A percentile compares a stretch with the other conserved stretches of the same genome.
Evolutionary conservation across 2,797 vertebrate genomes (phyloP).

Genomic region (Pangasius sanitwongsei): DNA sequence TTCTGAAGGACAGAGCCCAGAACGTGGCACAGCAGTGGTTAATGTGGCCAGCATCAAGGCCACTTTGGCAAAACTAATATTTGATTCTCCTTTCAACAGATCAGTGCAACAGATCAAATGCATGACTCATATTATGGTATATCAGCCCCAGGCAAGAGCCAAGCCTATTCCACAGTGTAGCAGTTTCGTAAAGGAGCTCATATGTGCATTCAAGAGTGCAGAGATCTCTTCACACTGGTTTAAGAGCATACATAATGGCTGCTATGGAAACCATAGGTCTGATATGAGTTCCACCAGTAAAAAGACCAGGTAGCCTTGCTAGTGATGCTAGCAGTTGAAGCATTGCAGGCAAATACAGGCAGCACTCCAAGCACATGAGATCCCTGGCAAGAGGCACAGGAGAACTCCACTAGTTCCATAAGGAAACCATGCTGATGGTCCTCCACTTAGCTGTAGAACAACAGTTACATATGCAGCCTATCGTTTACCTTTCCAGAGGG

Average conservation of each 20-base stretch:
- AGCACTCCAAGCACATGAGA: neutral
- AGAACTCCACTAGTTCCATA: neutral
- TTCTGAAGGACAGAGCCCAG: neutral
- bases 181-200: neutral
- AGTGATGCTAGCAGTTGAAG: neutral
- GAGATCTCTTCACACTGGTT: neutral
- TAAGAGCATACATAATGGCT: neutral
- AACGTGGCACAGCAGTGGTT: neutral
- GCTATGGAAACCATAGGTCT: neutral
- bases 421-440: neutral
- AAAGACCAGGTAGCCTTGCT: neutral
- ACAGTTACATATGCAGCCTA: neutral
- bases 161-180: too few species aligned
- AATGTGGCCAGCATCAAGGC: neutral
- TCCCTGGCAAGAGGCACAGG: neutral
- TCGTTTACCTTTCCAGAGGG: neutral
- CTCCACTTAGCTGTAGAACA: neutral
- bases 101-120: neutral
- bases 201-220: neutral
- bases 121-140: neutral
- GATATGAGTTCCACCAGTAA: neutral
- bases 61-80: neutral
- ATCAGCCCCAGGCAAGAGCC: neutral
- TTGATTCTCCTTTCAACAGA: neutral
- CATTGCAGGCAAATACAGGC: neutral